Conservation (phyloP, 2,888 invertebrate species). For the Polydrusus pterygomalis region DNA sequence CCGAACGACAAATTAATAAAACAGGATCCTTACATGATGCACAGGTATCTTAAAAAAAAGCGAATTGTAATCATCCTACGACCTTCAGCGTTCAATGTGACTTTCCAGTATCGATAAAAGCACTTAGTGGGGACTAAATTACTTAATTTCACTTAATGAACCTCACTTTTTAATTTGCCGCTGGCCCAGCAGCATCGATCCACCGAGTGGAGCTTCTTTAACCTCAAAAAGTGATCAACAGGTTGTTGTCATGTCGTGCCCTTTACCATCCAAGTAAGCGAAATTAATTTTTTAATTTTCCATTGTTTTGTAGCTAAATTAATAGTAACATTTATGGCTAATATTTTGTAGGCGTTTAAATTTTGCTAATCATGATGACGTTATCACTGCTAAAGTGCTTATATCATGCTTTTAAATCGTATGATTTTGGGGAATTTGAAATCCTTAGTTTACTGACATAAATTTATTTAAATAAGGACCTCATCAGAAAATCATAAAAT, state of each 20-base stretch:
- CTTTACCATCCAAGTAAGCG: conserved; percentile 50
- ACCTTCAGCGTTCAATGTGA: conserved; percentile 59
- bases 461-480: neutral
- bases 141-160: conserved; percentile 38
- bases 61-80: neutral
- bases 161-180: conserved; percentile 48
- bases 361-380: conserved; percentile 22
- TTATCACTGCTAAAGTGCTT: conserved; percentile 25
- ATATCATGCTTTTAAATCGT: conserved; percentile 45
- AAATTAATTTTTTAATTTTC: conserved; percentile 12
- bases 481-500: neutral
- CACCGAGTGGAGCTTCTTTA: conserved; percentile 33
- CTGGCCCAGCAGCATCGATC: conserved; percentile 20
- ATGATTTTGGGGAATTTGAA: conserved; percentile 15
- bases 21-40: neutral
- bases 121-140: conserved; percentile 57
- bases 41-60: neutral
- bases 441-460: neutral
- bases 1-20: neutral
- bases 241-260: conserved; percentile 56
- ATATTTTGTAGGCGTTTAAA: neutral
- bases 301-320: neutral
- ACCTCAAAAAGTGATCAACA: conserved; percentile 54
- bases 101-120: conserved; percentile 58
- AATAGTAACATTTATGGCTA: conserved; percentile 6